A percentile compares a stretch with the other conserved stretches of the same genome.
Conservation (phyloP, 2,888 invertebrate genomes). For the Hirudinaria manillensis region DNA sequence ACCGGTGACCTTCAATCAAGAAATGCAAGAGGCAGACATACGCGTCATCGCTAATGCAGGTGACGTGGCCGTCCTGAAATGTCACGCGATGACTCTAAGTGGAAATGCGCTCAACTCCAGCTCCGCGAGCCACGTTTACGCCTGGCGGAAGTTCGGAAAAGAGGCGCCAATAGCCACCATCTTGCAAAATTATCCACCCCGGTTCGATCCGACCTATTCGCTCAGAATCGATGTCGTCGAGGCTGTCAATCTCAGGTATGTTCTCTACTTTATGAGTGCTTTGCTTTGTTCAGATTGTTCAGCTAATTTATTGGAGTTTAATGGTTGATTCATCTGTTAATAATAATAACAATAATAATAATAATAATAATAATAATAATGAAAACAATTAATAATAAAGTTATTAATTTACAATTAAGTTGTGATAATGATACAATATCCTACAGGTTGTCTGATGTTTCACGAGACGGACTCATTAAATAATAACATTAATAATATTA, state of each 20-base stretch:
- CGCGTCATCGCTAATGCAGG: neutral
- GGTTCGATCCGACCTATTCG: slow-evolving; percentile 4
- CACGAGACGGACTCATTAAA: neutral
- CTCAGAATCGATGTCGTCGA: neutral
- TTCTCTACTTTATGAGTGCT: neutral
- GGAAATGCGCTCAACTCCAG: neutral
- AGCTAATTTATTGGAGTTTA: neutral
- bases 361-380: neutral
- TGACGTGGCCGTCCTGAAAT: neutral
- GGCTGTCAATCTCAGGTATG: neutral
- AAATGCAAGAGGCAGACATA: neutral
- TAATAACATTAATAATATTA: no score
- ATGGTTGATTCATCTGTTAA: no score
- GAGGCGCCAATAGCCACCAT: slow-evolving; percentile 7
- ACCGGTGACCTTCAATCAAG: no score
- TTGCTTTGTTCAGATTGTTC: neutral
- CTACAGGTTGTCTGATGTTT: slow-evolving; percentile 12
- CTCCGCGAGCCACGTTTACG: neutral
- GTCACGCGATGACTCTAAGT: neutral
- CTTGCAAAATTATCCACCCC: neutral
- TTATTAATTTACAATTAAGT: neutral
- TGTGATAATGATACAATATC: neutral
- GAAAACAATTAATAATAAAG: neutral
- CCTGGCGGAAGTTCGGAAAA: neutral
- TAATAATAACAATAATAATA: neutral